phyloP scores from a whole-genome alignment of 2,113 vertebrate genomes.

The Pholis gunnellus region DNA sequence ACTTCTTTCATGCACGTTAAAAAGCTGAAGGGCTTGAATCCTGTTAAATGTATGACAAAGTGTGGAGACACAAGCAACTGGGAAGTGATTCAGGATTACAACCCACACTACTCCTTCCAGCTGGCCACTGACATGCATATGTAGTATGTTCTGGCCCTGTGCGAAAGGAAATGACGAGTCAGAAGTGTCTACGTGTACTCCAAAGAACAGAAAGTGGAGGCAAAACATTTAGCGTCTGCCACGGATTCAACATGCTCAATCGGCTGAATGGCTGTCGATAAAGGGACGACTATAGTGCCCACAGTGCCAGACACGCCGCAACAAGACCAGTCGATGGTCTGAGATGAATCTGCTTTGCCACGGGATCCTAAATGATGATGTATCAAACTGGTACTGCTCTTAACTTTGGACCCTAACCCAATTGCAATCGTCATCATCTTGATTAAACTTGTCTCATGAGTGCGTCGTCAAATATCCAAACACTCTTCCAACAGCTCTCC shows the following conservation, averaged over 20 bases:
- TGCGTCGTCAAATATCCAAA: slow-evolving; percentile 26
- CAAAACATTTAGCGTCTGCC: neutral
- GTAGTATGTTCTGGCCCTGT: slow-evolving; percentile 7
- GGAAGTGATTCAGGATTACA: slow-evolving; percentile 32
- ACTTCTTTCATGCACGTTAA: neutral
- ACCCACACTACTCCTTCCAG: slow-evolving; percentile 26
- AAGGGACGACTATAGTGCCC: neutral
- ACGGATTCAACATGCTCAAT: neutral
- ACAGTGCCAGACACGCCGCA: neutral
- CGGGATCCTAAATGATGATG: neutral
- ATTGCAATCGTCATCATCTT: neutral
- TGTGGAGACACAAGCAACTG: slow-evolving; percentile 11
- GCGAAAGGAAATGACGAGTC: slow-evolving; percentile 47
- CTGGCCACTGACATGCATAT: slow-evolving; percentile 12
- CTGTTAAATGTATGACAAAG: slow-evolving; percentile 18
- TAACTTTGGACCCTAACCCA: slow-evolving; percentile 1
- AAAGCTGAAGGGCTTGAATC: neutral
- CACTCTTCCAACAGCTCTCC: slow-evolving; percentile 9
- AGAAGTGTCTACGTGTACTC: slow-evolving; percentile 47
- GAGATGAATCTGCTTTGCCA: slow-evolving; percentile 16
- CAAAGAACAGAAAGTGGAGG: slow-evolving; percentile 13
- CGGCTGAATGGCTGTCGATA: slow-evolving; percentile 1
- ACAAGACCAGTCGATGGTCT: slow-evolving; percentile 3
- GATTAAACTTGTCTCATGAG: slow-evolving; percentile 10
- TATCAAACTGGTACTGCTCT: neutral